These are phyloP conservation scores for Apogon hyalosoma DNA, from an alignment of 2,797 vertebrate genomes.

Conservation along the genomic window DNA sequence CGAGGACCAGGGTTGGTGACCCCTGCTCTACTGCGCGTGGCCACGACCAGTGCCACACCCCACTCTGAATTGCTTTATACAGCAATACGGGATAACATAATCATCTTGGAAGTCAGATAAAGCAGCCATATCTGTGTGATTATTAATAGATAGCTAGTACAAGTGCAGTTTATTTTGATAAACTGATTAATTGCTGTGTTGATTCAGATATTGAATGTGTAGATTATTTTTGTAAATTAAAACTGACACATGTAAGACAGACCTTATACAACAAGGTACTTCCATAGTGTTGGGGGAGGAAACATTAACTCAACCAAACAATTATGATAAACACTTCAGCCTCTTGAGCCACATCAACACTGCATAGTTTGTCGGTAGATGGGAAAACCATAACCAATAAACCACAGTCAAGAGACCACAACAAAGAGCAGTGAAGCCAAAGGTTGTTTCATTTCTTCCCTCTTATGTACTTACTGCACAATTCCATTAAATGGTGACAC, in stretches of 20 bases:
- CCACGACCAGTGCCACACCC: no score
- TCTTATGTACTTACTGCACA: background rate
- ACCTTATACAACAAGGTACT: background rate
- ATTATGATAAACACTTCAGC: background rate
- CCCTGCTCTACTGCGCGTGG: no score
- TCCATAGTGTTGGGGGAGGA: background rate
- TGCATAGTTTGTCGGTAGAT: background rate
- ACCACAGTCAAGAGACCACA: conserved; percentile 13
- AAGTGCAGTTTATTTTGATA: background rate
- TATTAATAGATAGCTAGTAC: background rate
- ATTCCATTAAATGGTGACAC: background rate
- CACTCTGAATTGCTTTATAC: background rate
- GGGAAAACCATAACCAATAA: conserved; percentile 23
- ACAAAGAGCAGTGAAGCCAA: conserved; percentile 30
- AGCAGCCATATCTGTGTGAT: conserved; percentile 26
- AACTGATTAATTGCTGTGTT: background rate
- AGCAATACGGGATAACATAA: background rate
- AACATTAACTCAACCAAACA: background rate
- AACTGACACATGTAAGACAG: no score
- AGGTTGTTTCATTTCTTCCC: conserved; percentile 17
- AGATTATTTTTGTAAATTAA: background rate
- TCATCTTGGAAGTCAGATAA: conserved; percentile 9
- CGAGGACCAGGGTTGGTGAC: no score
- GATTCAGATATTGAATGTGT: background rate
- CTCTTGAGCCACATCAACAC: background rate